Percentiles rank a stretch among this genome's conserved stretches.
Evolutionary conservation across 2,888 invertebrate species (phyloP).

Genomic region (Leistus spinibarbis): DNA sequence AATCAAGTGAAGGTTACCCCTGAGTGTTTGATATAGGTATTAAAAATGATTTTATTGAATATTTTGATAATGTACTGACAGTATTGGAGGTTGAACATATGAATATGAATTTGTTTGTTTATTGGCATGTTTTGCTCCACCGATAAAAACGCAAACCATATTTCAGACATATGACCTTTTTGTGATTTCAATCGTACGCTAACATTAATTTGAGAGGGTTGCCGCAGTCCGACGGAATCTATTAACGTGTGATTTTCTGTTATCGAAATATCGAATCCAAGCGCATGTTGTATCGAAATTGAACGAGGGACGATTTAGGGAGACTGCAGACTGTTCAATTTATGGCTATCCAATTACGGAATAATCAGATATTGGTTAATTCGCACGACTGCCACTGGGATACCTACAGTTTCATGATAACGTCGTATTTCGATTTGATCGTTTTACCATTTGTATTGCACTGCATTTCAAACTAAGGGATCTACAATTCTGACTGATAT

Average conservation of each 20-base stretch:
- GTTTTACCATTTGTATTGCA: neutral
- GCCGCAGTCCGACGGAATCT: neutral
- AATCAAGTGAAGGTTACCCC: no score
- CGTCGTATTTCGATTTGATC: neutral
- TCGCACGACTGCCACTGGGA: neutral
- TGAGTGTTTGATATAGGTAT: no score
- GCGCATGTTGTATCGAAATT: neutral
- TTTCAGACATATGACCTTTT: neutral
- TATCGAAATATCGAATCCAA: neutral
- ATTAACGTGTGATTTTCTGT: neutral
- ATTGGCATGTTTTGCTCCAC: no score
- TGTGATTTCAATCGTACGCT: conserved; percentile 16
- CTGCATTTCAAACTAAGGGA: no score
- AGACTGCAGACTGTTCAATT: conserved; percentile 12
- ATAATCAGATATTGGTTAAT: conserved; percentile 28
- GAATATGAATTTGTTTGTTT: no score
- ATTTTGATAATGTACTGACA: no score
- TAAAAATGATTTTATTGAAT: no score
- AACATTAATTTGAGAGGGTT: neutral
- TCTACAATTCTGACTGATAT: no score
- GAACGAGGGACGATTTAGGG: neutral
- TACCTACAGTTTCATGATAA: neutral
- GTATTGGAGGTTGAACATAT: no score
- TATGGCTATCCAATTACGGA: conserved; percentile 22
- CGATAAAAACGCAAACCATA: neutral